Base-by-base conservation (phyloP, 2,888 invertebrate species). In the Dryadula phaetusa region DNA sequence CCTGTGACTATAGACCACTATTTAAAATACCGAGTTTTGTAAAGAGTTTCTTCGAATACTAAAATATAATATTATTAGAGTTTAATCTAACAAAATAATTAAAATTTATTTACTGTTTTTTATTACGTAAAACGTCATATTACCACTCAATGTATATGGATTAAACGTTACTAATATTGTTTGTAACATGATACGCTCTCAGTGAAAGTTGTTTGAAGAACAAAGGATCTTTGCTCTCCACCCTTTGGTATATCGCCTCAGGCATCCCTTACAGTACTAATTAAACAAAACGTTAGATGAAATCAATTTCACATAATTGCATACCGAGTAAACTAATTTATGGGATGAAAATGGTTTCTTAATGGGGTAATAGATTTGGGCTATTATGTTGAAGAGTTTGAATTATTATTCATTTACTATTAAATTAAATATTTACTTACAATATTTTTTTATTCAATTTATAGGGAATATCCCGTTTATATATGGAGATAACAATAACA, bases 301-400 rank as follows among this genome's bases (percentile, higher is more conserved):
- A 66, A 72, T 70, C 66, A 66, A 61, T 60, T 70, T 54, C 60
- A 42, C 22, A 44, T 62, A 62, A 67, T 65, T 67, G 62, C 62
- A 64, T 70, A 64, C 58, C 49, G 28, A 40, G 52, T 28, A 40
- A 62, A 44, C 49, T 64, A 67, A 64, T 67, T 70, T 70, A 37
- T 16, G 40, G 58, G 64, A 47, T 52, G 42, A 37, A 37, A 10
- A 22, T 14, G 37, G 37, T 20, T 56, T 37, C 22, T 37, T n/a
- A 37, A 56, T 56, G 37, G 54, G 20, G 20, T 56, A 56, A 56
- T 37, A 37, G 37, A 37, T 56, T 56, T 37, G 20, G 6, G 16
- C 28, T 49, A 4, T 49, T 49, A 28, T 28, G 25, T 28, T 49
- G 49, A 49, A 28, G 8, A n/a, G 25, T 25, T 25, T 28, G 25